phyloP scores from a whole-genome alignment of 2,797 vertebrate species.

The Taenioides sp. region DNA sequence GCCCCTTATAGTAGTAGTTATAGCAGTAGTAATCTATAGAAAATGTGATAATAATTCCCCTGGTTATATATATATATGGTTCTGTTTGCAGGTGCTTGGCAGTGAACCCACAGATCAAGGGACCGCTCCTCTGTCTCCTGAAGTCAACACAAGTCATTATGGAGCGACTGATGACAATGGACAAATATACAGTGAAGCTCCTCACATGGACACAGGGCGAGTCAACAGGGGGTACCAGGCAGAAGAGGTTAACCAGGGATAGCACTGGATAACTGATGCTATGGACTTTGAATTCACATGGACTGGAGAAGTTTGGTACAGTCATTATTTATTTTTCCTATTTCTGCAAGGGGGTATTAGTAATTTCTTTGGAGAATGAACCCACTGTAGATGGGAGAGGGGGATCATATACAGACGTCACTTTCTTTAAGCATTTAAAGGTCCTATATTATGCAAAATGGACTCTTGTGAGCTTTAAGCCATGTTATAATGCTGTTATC shows the following conservation, averaged over 20 bases:
- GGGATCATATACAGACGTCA: background rate
- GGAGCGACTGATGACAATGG: constrained; percentile 46
- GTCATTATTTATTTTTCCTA: background rate
- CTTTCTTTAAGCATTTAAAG: background rate
- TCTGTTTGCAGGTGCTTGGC: constrained; percentile 38
- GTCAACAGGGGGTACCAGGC: constrained; percentile 52
- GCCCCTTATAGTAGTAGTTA: too few relatives aligned
- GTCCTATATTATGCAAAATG: too few relatives aligned
- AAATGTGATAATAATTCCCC: background rate
- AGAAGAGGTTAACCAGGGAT: constrained; percentile 29
- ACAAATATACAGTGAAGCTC: background rate
- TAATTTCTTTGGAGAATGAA: background rate
- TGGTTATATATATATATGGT: background rate
- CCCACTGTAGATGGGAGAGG: background rate
- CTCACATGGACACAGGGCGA: constrained; percentile 24
- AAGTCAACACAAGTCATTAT: constrained; percentile 36
- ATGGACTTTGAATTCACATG: background rate
- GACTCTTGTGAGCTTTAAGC: too few relatives aligned
- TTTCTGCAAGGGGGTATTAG: background rate
- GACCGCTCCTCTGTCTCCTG: constrained; percentile 42
- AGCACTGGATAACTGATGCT: background rate
- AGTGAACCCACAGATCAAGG: constrained; percentile 39
- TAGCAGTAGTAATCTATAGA: too few relatives aligned
- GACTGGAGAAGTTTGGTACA: background rate
- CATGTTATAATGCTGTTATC: too few relatives aligned